These are phyloP conservation scores for Crotalus adamanteus DNA, from an alignment of 2,797 vertebrate species.

Conservation along the genomic window DNA sequence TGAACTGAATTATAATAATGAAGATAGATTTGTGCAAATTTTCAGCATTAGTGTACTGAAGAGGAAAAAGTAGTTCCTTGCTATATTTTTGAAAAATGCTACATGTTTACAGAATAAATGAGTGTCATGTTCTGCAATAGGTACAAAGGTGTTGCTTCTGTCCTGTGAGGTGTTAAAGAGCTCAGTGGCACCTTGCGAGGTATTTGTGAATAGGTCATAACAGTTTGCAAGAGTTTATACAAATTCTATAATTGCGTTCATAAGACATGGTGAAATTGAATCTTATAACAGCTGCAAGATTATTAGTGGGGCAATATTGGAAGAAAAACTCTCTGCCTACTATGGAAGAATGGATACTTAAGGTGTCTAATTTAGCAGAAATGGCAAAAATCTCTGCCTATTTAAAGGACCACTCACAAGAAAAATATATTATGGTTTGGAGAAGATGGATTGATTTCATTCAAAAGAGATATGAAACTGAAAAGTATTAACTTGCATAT, in stretches of 20 bases:
- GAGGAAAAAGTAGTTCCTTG: background rate
- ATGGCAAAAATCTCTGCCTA: too few relatives aligned
- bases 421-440: too few relatives aligned
- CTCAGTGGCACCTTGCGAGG: background rate
- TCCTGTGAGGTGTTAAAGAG: background rate
- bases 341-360: too few relatives aligned
- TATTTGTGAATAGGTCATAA: background rate
- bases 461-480: too few relatives aligned
- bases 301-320: too few relatives aligned
- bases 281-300: too few relatives aligned
- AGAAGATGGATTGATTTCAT: too few relatives aligned
- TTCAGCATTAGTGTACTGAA: background rate
- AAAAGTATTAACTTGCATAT: too few relatives aligned
- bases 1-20: background rate
- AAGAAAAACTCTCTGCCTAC: too few relatives aligned
- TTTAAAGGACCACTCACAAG: too few relatives aligned
- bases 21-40: background rate
- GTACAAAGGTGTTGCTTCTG: background rate
- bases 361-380: too few relatives aligned
- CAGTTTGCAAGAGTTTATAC: background rate
- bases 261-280: background rate
- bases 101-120: background rate
- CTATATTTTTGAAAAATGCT: background rate
- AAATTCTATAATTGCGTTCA: background rate
- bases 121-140: background rate